Evolutionary conservation across 2,797 vertebrate genomes (phyloP).

Genomic region (Dendrocincla fuliginosa): DNA sequence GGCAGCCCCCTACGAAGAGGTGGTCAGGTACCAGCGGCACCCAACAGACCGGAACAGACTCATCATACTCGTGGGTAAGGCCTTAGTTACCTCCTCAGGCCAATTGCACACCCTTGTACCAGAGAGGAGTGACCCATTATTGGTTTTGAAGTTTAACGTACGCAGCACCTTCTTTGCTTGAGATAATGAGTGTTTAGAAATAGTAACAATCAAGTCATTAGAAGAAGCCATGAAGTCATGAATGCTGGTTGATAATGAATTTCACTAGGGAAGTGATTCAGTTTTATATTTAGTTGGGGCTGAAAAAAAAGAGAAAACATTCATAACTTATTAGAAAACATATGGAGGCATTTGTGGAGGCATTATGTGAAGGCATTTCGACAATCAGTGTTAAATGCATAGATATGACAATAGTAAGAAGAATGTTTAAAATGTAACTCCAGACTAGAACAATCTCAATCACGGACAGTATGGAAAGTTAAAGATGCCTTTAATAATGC

Average conservation of each 20-base stretch:
- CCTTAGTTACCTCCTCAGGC: not conserved
- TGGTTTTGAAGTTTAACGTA: not conserved
- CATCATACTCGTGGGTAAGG: slow-evolving; percentile 88
- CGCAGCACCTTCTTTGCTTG: not conserved
- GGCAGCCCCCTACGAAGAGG: slow-evolving; percentile 88
- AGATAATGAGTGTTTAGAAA: not conserved
- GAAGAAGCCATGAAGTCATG: not conserved
- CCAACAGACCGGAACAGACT: slow-evolving; percentile 82
- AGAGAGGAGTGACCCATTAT: not conserved
- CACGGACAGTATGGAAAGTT: not conserved
- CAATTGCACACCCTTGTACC: not conserved
- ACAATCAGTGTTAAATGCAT: not conserved
- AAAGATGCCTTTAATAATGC: not conserved
- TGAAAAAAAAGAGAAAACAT: not conserved
- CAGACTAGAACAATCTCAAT: not conserved
- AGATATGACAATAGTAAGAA: not conserved
- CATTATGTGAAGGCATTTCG: not conserved
- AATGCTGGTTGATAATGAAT: not conserved
- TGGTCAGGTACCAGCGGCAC: slow-evolving; percentile 87
- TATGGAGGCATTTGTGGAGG: not conserved
- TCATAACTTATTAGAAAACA: not conserved
- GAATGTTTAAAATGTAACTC: not conserved
- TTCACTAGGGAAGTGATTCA: not conserved
- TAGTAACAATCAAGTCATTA: not conserved
- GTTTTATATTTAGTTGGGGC: not conserved